Base-by-base conservation (phyloP, 2,113 vertebrate species). In the Psilopogon haemacephalus region DNA sequence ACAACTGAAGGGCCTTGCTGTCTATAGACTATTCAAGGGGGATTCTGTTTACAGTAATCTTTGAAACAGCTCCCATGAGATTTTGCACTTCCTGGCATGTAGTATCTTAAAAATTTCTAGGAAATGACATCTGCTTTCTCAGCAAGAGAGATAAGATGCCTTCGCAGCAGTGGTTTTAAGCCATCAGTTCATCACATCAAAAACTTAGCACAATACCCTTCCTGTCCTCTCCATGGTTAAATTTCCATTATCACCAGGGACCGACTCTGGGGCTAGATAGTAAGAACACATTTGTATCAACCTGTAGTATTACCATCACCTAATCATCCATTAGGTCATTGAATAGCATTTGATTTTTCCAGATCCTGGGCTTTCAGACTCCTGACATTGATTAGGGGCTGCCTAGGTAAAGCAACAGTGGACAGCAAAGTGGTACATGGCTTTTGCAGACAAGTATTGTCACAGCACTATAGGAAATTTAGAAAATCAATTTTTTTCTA, bases 81-180 rank as follows among this genome's bases (percentile, higher is more conserved):
- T 74, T 75, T 88, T 94, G 26, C 54, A 64, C 67, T 73, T 94
- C 87, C 91, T 89, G 87, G 78, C 82, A 91, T 40, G 75, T 38
- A 91, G 65, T 76, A 56, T 88, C 79, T 88, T 74, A 63, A 92
- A 94, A 83, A 77, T 84, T 89, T 95, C 91, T 95, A 95, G 91
- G 94, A 95, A 95, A 94, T 44, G 64, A 77, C 72, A 91, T 82
- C 87, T 96, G 87, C 58, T 91, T 86, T 84, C 87, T 62, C 84
- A 91, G 62, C 56, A 77, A 86, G 72, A 60, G n/a, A 92, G 89
- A 91, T 92, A 94, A 95, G 84, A 86, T 74, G 73, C 69, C 35
- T 89, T 86, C 72, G 30, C 72, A 62, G 82, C 64, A 94, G 87
- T 60, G 48, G 30, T 35, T 93, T 92, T 68, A 88, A 78, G 69